Conservation (phyloP, 2,888 invertebrate species). For the Galeopsomyia nigrocyanea region DNA sequence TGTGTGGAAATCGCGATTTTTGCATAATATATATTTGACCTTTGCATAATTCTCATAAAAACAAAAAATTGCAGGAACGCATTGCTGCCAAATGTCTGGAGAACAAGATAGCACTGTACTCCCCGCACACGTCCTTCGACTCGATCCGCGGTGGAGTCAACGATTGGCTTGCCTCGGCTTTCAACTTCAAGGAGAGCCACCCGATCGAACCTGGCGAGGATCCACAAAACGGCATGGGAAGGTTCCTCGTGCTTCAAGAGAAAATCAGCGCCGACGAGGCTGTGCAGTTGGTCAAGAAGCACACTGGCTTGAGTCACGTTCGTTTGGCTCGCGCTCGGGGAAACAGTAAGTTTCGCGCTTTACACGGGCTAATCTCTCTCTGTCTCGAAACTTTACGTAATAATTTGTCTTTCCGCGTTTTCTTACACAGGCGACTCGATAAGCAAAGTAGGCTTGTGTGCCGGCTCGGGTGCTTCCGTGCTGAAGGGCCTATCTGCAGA, state of each 20-base stretch:
- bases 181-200: slow-evolving; percentile 64
- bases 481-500: slow-evolving; percentile 81
- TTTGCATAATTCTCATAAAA: not conserved
- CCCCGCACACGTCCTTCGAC: slow-evolving; percentile 95
- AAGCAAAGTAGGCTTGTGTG: slow-evolving; percentile 84
- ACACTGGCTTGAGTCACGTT: slow-evolving; percentile 78
- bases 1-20: too few relatives aligned
- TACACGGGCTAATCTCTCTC: slow-evolving; percentile 33
- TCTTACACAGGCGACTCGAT: slow-evolving; percentile 70
- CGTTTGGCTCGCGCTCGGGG: slow-evolving; percentile 78
- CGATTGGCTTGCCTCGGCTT: slow-evolving; percentile 89
- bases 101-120: slow-evolving; percentile 89
- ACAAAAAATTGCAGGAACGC: slow-evolving; percentile 75
- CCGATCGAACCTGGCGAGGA: slow-evolving; percentile 60
- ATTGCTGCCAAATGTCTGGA: slow-evolving; percentile 85
- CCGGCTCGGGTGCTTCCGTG: slow-evolving; percentile 89
- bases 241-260: slow-evolving; percentile 71
- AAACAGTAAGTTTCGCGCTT: slow-evolving; percentile 60
- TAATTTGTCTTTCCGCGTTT: slow-evolving; percentile 27
- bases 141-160: slow-evolving; percentile 87
- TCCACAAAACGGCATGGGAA: slow-evolving; percentile 72
- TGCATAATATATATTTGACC: not conserved
- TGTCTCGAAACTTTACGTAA: slow-evolving; percentile 9
- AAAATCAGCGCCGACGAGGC: slow-evolving; percentile 74
- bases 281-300: slow-evolving; percentile 77